phyloP scores from a whole-genome alignment of 1,140 invertebrate species.

The Luehdorfia chinensis region DNA sequence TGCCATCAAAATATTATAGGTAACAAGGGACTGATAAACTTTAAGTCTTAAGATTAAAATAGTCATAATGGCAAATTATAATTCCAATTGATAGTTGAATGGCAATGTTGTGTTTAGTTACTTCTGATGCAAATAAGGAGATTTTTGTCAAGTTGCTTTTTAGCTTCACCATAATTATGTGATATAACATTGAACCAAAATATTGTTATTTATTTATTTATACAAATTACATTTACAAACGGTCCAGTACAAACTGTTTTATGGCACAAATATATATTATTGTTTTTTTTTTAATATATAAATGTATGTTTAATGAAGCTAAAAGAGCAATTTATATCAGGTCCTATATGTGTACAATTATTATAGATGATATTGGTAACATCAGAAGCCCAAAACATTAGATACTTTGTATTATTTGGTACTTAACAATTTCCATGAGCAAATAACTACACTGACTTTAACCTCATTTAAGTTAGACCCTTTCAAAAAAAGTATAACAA shows the following conservation, averaged over 20 bases:
- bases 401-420: slow-evolving; percentile 25
- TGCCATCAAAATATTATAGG: slow-evolving; percentile 1
- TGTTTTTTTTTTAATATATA: slow-evolving; percentile 26
- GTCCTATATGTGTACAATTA: background rate
- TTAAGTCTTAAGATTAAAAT: no score
- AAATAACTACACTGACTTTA: slow-evolving; percentile 23
- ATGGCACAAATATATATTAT: slow-evolving; percentile 9
- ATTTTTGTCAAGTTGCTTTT: background rate
- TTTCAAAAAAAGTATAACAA: no score
- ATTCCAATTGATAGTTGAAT: background rate
- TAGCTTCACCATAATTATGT: slow-evolving; percentile 1
- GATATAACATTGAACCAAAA: no score
- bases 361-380: slow-evolving; percentile 2
- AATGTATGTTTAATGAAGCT: slow-evolving; percentile 19
- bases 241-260: no score
- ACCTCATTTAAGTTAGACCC: slow-evolving; percentile 15
- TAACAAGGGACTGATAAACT: background rate
- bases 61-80: slow-evolving; percentile 1
- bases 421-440: slow-evolving; percentile 15
- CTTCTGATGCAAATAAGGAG: background rate
- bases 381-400: slow-evolving; percentile 25
- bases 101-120: no score
- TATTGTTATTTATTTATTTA: no score
- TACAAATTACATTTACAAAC: no score
- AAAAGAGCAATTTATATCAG: slow-evolving; percentile 11